Evolutionary conservation across 1,140 invertebrate genomes (phyloP).

Genomic region (Globodera rostochiensis): DNA sequence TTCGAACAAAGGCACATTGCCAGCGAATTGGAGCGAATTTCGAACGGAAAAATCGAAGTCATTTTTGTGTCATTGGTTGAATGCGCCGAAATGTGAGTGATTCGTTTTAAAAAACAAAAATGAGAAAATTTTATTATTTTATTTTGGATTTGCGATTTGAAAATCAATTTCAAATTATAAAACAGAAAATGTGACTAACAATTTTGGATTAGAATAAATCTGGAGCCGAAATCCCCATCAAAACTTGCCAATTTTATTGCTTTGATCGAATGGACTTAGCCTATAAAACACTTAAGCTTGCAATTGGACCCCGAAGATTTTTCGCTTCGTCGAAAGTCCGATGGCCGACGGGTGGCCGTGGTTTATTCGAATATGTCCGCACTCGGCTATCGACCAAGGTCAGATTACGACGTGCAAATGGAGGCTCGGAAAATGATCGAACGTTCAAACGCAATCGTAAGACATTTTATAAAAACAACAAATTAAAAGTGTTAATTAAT

Average conservation of each 20-base stretch:
- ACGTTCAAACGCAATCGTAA: constrained; percentile 75
- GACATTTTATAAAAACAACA: background rate
- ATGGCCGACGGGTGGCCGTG: constrained; percentile 79
- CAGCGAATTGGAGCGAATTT: constrained; percentile 75
- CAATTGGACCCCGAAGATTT: constrained; percentile 31
- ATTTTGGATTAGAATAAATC: too few species aligned
- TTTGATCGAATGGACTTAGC: too few species aligned
- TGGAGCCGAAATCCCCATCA: too few species aligned
- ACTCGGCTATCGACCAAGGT: constrained; percentile 80
- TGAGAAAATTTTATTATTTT: background rate
- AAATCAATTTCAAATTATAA: too few species aligned
- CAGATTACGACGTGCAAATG: constrained; percentile 74
- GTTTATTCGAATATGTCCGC: constrained; percentile 91
- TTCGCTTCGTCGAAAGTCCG: constrained; percentile 61
- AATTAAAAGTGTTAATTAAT: background rate
- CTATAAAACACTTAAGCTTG: background rate
- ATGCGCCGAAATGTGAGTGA: constrained; percentile 51
- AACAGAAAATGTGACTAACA: too few species aligned
- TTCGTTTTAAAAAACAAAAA: background rate
- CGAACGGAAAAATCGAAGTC: constrained; percentile 72
- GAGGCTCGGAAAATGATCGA: constrained; percentile 84
- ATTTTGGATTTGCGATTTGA: constrained; percentile 37
- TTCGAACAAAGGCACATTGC: constrained; percentile 83
- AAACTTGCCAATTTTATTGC: too few species aligned
- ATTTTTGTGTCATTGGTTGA: constrained; percentile 75